phyloP scores from a whole-genome alignment of 2,888 invertebrate genomes.

The Tiliacea citrago region DNA sequence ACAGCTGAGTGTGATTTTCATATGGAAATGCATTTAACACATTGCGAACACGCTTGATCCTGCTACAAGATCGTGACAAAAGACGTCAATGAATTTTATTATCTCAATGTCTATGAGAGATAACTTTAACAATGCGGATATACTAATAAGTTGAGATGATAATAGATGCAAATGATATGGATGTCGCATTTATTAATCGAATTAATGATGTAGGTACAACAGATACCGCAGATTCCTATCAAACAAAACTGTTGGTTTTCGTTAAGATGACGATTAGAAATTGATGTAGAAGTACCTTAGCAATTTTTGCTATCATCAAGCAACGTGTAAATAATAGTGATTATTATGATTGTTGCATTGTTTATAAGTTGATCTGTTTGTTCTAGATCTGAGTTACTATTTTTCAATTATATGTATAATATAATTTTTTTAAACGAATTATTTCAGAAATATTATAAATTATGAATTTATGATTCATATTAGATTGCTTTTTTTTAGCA shows the following conservation, averaged over 20 bases:
- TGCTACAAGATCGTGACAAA: conserved; percentile 71
- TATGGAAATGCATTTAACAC: conserved; percentile 15
- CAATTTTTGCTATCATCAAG: not conserved
- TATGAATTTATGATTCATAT: too few relatives aligned
- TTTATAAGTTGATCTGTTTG: not conserved
- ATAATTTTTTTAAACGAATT: too few relatives aligned
- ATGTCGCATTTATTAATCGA: not conserved
- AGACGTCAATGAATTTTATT: conserved; percentile 55
- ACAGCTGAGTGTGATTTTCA: conserved; percentile 7
- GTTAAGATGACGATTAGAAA: not conserved
- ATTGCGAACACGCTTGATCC: conserved; percentile 70
- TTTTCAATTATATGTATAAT: too few relatives aligned
- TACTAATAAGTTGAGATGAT: conserved; percentile 8
- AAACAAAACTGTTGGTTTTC: not conserved
- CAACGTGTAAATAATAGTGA: not conserved
- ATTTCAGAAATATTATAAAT: too few relatives aligned
- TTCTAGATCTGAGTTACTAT: not conserved
- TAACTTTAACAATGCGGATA: conserved; percentile 43
- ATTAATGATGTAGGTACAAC: not conserved
- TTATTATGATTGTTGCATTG: not conserved
- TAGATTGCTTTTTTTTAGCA: too few relatives aligned
- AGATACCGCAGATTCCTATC: not conserved
- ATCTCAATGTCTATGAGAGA: conserved; percentile 52
- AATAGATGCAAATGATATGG: conserved; percentile 7
- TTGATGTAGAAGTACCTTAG: not conserved